phyloP scores from a whole-genome alignment of 2,797 vertebrate species.

The Macropus fuliginosus region DNA sequence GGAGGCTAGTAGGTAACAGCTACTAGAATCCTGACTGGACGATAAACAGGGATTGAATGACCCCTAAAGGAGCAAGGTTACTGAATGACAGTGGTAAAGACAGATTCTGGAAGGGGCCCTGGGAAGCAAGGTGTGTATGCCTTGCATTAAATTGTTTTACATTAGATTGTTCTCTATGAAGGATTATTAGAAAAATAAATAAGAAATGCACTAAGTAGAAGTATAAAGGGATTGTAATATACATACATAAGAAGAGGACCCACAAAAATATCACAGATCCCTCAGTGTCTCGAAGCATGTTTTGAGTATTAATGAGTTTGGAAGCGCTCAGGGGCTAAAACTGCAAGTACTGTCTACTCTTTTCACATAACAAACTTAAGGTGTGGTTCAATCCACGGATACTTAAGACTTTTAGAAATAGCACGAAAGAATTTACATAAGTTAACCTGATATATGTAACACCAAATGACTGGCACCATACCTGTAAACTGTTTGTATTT shows the following conservation, averaged over 20 bases:
- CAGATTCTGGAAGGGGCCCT: neutral
- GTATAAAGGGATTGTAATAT: neutral
- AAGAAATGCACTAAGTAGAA: neutral
- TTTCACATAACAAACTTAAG: neutral
- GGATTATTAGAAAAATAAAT: neutral
- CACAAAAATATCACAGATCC: neutral
- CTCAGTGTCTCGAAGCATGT: neutral
- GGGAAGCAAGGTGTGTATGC: neutral
- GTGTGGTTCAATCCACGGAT: neutral
- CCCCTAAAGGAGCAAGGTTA: neutral
- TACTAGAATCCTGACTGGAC: neutral
- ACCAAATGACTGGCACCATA: conserved; percentile 60
- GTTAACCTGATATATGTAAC: neutral
- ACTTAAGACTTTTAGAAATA: neutral
- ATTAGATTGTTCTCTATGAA: neutral
- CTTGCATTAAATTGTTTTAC: neutral
- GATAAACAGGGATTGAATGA: neutral
- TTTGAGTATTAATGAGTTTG: neutral
- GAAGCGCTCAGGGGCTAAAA: neutral
- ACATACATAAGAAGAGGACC: neutral
- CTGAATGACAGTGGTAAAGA: neutral
- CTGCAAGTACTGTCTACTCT: neutral
- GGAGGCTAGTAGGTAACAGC: neutral
- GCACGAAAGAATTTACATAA: conserved; percentile 7
- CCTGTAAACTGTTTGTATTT: conserved; percentile 87